Conservation (phyloP, 2,113 vertebrate genomes). For the Lonchura striata region DNA sequence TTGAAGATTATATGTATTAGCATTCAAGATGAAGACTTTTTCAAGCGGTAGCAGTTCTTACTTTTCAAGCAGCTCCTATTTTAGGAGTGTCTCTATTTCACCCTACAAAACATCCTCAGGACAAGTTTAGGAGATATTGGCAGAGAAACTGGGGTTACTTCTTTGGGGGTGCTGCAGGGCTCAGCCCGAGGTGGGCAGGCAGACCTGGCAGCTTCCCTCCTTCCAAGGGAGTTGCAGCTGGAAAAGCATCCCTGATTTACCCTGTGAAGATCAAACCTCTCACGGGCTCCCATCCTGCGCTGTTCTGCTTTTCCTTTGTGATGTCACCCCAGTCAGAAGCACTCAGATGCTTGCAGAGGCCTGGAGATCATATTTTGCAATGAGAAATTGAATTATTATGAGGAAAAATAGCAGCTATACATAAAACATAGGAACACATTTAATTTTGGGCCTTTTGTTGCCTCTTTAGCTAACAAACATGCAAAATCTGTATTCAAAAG, state of each 20-base stretch:
- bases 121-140: neutral
- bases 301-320: rapidly evolving
- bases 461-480: neutral
- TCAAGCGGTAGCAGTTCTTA: neutral
- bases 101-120: neutral
- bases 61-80: conserved; percentile 11
- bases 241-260: neutral
- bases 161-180: too few species aligned
- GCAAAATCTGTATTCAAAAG: neutral
- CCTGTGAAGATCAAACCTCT: neutral
- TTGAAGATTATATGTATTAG: conserved; percentile 21
- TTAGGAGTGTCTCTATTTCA: neutral
- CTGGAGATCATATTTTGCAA: neutral
- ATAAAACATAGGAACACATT: neutral
- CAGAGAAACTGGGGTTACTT: neutral
- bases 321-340: neutral
- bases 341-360: neutral
- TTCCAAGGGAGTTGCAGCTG: neutral
- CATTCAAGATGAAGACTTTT: neutral
- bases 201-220: neutral
- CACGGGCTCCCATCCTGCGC: rapidly evolving
- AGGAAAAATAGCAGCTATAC: neutral
- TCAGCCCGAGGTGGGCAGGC: rapidly evolving
- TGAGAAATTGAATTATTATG: neutral
- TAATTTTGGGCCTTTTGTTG: neutral